A percentile compares a stretch with the other conserved stretches of the same genome.
Evolutionary conservation across 2,888 invertebrate species (phyloP).

Genomic region (Boloria selene): DNA sequence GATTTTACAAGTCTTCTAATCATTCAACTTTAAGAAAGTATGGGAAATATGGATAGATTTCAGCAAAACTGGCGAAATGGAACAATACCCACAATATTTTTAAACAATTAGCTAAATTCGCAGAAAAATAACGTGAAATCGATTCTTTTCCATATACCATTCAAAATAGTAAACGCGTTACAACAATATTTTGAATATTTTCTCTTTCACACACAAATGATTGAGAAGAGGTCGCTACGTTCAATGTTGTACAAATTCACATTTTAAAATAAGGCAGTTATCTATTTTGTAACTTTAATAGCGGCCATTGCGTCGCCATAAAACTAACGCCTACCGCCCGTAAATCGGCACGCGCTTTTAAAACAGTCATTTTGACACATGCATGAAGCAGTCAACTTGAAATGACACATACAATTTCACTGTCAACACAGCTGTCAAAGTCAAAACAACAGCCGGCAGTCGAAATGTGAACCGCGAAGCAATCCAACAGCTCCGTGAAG

Average conservation of each 20-base stretch:
- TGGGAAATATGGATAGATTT: slow-evolving; percentile 2
- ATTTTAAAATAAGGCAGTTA: slow-evolving; percentile 31
- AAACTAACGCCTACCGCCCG: slow-evolving; percentile 62
- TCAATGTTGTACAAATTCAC: slow-evolving; percentile 10
- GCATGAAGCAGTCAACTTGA: background rate
- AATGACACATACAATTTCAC: background rate
- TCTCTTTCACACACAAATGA: background rate
- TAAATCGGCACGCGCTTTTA: slow-evolving; percentile 45
- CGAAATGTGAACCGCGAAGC: slow-evolving; percentile 20
- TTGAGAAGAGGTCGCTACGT: slow-evolving; percentile 3
- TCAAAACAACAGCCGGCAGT: slow-evolving; percentile 12
- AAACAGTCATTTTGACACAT: slow-evolving; percentile 9
- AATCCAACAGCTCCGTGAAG: slow-evolving; percentile 57
- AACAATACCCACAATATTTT: slow-evolving; percentile 12
- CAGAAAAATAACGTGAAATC: background rate
- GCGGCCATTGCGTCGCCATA: slow-evolving; percentile 30
- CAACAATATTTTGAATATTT: background rate
- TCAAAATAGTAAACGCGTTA: background rate
- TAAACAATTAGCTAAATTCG: slow-evolving; percentile 13
- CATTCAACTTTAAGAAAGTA: slow-evolving; percentile 9
- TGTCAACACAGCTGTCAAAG: background rate
- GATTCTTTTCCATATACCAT: background rate
- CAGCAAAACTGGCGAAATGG: background rate
- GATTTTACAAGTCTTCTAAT: slow-evolving; percentile 34
- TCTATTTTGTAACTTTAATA: slow-evolving; percentile 20